Evolutionary conservation across 2,888 invertebrate genomes (phyloP).

Genomic region (Netelia virgata): DNA sequence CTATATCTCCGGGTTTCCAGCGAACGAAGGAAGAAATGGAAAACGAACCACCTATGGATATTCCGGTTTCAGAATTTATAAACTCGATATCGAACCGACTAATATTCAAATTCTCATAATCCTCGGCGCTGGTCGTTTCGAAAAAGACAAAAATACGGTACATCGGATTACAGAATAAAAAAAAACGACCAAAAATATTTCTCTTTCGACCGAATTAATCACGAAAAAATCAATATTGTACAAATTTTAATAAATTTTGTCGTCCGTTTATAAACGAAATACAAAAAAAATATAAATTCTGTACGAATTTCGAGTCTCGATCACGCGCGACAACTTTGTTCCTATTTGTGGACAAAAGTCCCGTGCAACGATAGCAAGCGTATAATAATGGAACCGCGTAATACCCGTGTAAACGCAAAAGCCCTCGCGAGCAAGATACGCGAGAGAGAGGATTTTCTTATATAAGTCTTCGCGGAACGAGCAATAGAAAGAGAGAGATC

Average conservation of each 20-base stretch:
- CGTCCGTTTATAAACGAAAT: background rate
- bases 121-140: too few species aligned
- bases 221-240: background rate
- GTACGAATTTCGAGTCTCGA: background rate
- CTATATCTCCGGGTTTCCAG: background rate
- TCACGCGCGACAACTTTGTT: background rate
- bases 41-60: background rate
- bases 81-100: background rate
- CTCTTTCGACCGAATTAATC: background rate
- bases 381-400: conserved; percentile 70
- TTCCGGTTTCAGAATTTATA: background rate
- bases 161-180: background rate
- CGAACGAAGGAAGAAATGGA: conserved; percentile 1
- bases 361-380: background rate
- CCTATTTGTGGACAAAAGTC: too few species aligned
- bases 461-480: background rate
- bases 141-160: too few species aligned
- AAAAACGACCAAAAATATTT: background rate
- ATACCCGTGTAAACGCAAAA: conserved; percentile 70
- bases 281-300: background rate
- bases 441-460: conserved; percentile 51
- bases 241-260: too few species aligned
- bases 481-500: conserved; percentile 2
- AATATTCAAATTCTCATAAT: background rate
- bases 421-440: conserved; percentile 50